A percentile compares a stretch with the other conserved stretches of the same genome.
These are phyloP conservation scores for Notothenia rossii DNA, from an alignment of 2,113 vertebrate genomes.

Conservation along the genomic window DNA sequence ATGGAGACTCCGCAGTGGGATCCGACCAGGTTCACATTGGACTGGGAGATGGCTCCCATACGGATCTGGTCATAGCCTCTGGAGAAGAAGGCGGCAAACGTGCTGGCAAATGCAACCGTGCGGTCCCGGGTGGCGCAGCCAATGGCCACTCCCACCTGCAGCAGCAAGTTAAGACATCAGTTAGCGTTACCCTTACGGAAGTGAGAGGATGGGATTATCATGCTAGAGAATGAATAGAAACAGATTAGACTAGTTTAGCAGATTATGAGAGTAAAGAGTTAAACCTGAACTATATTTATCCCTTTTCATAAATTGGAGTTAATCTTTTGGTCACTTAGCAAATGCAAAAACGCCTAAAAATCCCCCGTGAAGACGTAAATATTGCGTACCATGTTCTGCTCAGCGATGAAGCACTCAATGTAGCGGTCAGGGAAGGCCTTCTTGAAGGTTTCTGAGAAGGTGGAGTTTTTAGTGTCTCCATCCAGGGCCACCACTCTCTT, in stretches of 20 bases:
- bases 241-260: constrained; percentile 49
- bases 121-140: constrained; percentile 87
- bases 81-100: constrained; percentile 88
- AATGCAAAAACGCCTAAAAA: neutral
- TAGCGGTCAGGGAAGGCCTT: constrained; percentile 88
- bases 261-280: constrained; percentile 39
- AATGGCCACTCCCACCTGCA: constrained; percentile 88
- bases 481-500: constrained; percentile 87
- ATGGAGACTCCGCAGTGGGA: constrained; percentile 89
- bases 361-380: neutral
- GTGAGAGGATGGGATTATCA: constrained; percentile 22
- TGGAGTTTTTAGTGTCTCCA: constrained; percentile 90
- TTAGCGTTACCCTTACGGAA: neutral
- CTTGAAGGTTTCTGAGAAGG: constrained; percentile 88
- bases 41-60: constrained; percentile 90
- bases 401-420: constrained; percentile 90
- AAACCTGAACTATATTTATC: constrained; percentile 1
- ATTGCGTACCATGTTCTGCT: constrained; percentile 89
- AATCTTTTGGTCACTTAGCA: too few relatives aligned
- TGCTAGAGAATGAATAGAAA: constrained; percentile 46
- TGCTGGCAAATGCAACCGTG: constrained; percentile 86
- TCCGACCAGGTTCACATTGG: constrained; percentile 88
- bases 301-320: constrained; percentile 1
- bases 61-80: constrained; percentile 91
- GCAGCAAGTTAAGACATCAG: neutral